Evolutionary conservation across 2,888 invertebrate species (phyloP).

Genomic region (Pollenia angustigena): DNA sequence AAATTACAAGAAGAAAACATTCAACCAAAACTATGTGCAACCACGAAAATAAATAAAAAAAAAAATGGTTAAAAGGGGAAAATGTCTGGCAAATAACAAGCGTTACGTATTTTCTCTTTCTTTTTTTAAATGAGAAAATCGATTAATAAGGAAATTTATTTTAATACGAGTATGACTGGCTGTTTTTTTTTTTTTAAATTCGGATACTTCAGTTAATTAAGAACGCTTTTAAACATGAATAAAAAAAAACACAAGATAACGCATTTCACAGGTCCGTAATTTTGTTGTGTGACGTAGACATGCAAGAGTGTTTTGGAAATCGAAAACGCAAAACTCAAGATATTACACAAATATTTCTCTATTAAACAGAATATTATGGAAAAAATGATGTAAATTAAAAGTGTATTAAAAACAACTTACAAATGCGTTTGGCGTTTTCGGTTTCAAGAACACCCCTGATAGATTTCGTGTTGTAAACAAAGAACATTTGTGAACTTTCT

Average conservation of each 20-base stretch:
- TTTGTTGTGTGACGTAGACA: too few relatives aligned
- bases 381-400: too few relatives aligned
- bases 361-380: too few relatives aligned
- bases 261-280: too few relatives aligned
- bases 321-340: too few relatives aligned
- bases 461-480: too few relatives aligned
- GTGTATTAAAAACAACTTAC: too few relatives aligned
- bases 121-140: constrained; percentile 29
- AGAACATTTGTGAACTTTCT: too few relatives aligned
- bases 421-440: too few relatives aligned
- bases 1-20: constrained; percentile 62
- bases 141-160: constrained; percentile 61
- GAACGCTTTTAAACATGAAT: background rate
- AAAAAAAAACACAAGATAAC: background rate
- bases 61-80: background rate
- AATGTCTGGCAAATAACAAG: constrained; percentile 64
- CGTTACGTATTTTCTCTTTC: constrained; percentile 14
- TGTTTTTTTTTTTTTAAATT: constrained; percentile 21
- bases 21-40: constrained; percentile 5
- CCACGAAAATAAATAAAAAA: constrained; percentile 6
- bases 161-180: constrained; percentile 12
- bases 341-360: too few relatives aligned
- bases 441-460: too few relatives aligned
- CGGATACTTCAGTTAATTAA: constrained; percentile 6
- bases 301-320: too few relatives aligned